Evolutionary conservation across 2,797 vertebrate species (phyloP), one percentile per base, ranked within the genome.

Genomic region (Takifugu ocellatus): DNA sequence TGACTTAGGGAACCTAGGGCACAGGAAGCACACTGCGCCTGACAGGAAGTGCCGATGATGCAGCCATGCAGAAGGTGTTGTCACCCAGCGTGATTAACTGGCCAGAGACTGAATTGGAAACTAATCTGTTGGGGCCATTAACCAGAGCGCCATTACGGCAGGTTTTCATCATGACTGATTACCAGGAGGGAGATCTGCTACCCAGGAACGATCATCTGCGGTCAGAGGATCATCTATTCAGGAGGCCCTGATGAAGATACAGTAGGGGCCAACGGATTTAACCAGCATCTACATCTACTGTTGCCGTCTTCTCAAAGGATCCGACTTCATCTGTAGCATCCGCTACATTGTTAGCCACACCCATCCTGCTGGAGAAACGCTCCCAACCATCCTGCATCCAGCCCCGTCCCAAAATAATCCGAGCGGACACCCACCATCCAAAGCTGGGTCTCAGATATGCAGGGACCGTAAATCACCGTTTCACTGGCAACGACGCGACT

Each of bases 311-410:
- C 12, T 39, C 2, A 39, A 39, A 39, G 12, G 11, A 14, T 39
- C 36, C 12, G 14, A 14, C 12, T 39, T 39, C 36, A 39, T 39
- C 12, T 14, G 4, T 39, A 39, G 36, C 11, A 39, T 39, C 36
- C 14, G 36, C 12, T 39, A 1, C 10, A 10, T 33, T 64, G 58
- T 68, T 55, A 63, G 67, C 57, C 1, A 9, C 12, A 1, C 4
- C 36, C 14, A 12, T 87, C 89, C 91, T 77, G 70, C 90, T 89
- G 90, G 89, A 93, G 93, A 94, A 95, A 93, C 89, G 94, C 86
- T 89, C 90, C 93, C 94, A 86, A 92, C 91, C 94, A 96, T 94
- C 93, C 96, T 95, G 90, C 90, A 90, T 79, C 77, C 82, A 89
- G 88, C 91, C 85, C 85, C 78, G 78, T 86, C 74, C 92, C 94